Conservation (phyloP, 2,888 invertebrate species). For the Thera britannica region DNA sequence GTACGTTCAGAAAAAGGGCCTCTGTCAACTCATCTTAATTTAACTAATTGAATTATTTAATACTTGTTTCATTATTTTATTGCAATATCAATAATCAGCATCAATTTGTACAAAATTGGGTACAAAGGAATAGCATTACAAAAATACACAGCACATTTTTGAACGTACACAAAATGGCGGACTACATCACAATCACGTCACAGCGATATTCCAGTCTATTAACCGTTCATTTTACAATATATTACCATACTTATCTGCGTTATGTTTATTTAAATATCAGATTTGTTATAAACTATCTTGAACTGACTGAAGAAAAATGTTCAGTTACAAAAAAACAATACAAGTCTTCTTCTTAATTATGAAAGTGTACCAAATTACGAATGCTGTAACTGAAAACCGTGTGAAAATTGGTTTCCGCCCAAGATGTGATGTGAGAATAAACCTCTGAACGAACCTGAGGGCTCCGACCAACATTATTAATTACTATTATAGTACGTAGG, state of each 20-base stretch:
- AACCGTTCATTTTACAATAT: slow-evolving; percentile 27
- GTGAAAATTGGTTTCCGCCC: no score
- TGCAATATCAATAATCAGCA: slow-evolving; percentile 23
- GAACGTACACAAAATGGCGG: slow-evolving; percentile 42
- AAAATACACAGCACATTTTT: slow-evolving; percentile 29
- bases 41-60: slow-evolving; percentile 10
- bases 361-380: no score
- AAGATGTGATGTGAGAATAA: no score
- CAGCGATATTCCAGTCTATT: slow-evolving; percentile 43
- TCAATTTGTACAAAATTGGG: slow-evolving; percentile 21
- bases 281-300: slow-evolving; percentile 12
- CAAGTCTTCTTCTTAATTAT: no score
- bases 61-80: slow-evolving; percentile 17
- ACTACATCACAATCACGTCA: slow-evolving; percentile 36
- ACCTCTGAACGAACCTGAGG: no score
- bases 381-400: no score
- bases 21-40: slow-evolving; percentile 17
- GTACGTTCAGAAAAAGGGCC: slow-evolving; percentile 37
- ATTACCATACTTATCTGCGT: slow-evolving; percentile 23
- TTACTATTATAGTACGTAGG: no score
- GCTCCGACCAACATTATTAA: no score
- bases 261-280: slow-evolving; percentile 19
- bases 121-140: slow-evolving; percentile 29
- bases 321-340: neutral
- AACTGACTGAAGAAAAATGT: slow-evolving; percentile 22